A percentile compares a stretch with the other conserved stretches of the same genome.
These are phyloP conservation scores for Coelopa frigida DNA, from an alignment of 1,140 invertebrate genomes.

Conservation along the genomic window DNA sequence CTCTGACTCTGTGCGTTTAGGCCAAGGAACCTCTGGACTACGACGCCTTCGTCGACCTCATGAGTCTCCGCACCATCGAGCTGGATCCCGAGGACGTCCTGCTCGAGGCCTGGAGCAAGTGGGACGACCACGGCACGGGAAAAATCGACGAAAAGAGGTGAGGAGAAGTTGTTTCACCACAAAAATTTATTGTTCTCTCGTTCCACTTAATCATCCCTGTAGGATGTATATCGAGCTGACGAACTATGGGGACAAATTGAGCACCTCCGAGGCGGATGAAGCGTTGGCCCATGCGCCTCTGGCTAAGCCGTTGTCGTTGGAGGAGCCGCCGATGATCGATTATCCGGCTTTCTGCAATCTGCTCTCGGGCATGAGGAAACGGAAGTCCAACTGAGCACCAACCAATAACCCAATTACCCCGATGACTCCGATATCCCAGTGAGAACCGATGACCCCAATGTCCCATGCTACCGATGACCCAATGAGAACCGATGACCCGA, in stretches of 20 bases:
- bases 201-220: background rate
- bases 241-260: constrained; percentile 54
- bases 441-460: too few relatives aligned
- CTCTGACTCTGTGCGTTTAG: constrained; percentile 30
- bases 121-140: constrained; percentile 53
- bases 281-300: constrained; percentile 56
- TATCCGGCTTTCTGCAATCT: constrained; percentile 54
- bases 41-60: constrained; percentile 53
- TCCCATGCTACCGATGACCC: too few relatives aligned
- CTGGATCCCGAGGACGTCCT: constrained; percentile 55
- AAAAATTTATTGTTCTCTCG: background rate
- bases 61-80: constrained; percentile 53
- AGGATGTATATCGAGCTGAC: constrained; percentile 55
- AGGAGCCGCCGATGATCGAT: constrained; percentile 49
- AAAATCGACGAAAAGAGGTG: constrained; percentile 54
- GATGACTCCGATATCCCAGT: too few relatives aligned
- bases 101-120: constrained; percentile 52
- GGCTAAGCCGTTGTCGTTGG: constrained; percentile 46
- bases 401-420: too few relatives aligned
- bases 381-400: too few relatives aligned
- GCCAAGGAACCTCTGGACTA: constrained; percentile 53
- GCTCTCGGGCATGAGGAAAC: constrained; percentile 52
- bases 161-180: constrained; percentile 11
- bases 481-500: too few relatives aligned
- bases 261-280: constrained; percentile 51